Conservation (phyloP, 1,140 invertebrate genomes). For the Lordiphosa collinella region DNA sequence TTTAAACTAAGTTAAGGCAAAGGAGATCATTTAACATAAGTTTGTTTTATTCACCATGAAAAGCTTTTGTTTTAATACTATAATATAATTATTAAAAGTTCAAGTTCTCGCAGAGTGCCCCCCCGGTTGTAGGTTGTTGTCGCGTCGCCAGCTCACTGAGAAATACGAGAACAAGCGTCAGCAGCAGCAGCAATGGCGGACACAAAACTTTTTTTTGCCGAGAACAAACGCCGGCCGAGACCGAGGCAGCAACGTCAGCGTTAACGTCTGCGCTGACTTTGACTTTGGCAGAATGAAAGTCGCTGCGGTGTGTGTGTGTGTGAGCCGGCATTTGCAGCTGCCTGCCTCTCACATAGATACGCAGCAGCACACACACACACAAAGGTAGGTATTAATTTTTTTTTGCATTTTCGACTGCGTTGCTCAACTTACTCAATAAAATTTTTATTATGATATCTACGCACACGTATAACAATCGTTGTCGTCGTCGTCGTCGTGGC, state of each 20-base stretch:
- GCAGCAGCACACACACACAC: conserved; percentile 11
- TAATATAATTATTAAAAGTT: conserved; percentile 49
- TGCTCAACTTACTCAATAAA: conserved; percentile 78
- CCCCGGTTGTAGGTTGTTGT: conserved; percentile 28
- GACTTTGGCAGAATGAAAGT: conserved; percentile 30
- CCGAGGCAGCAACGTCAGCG: conserved; percentile 19
- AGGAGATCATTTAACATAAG: conserved; percentile 24
- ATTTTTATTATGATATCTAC: conserved; percentile 79
- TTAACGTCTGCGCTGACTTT: conserved; percentile 25
- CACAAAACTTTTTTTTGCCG: conserved; percentile 35
- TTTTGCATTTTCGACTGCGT: conserved; percentile 19
- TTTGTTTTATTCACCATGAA: conserved; percentile 5
- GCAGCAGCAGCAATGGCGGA: conserved; percentile 24
- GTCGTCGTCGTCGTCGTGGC: not conserved
- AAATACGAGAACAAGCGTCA: conserved; percentile 47
- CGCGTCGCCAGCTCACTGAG: conserved; percentile 64
- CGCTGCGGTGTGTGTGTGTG: conserved; percentile 10
- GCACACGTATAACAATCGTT: conserved; percentile 35
- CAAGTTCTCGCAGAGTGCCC: conserved; percentile 16
- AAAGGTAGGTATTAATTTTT: conserved; percentile 18
- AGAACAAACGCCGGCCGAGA: conserved; percentile 48
- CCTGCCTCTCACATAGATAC: too few relatives aligned
- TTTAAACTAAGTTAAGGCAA: conserved; percentile 31
- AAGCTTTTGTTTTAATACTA: conserved; percentile 23
- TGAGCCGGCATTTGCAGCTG: conserved; percentile 56